Base-by-base conservation (phyloP, 53 echinoderm and acorn worm species). In the Apostichopus leukothele region DNA sequence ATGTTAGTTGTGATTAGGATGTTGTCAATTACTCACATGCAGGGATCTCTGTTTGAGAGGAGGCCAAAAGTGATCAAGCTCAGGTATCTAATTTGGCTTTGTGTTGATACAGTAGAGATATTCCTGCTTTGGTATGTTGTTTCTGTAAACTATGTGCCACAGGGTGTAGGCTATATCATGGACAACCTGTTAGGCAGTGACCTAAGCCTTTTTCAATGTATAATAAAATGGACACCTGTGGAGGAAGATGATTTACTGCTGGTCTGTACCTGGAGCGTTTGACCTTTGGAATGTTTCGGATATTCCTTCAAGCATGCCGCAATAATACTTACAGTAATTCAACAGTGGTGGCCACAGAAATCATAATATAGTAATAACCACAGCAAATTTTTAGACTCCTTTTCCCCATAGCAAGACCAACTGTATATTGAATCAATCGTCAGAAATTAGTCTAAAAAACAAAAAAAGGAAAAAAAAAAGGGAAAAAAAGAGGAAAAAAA, bases 41-140 rank as follows among this genome's bases (percentile, higher is more conserved):
- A 71, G 71, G 13, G 71, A 71, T 71, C 71, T n/a, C 71, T 71
- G 71, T n/a, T 71, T 71, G 71, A 71, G 71, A 71, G 71, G 71
- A 71, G 71, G 71, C 18, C 71, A 63, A 16, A 63, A 63, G 11
- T 63, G 63, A 14, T 63, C 63, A 63, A 63, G 63, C 63, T 63
- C 12, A 63, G 63, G 63, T 63, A 63, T 63, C 63, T 13, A 13
- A 63, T 63, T 16, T 63, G 12, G 12, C 63, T 63, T 63, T 71
- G 71, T 71, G 71, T 71, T 71, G 71, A 71, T 71, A 71, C 71
- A 71, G 71, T 71, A n/a, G 71, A 21, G 71, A 19, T 71, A 71
- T 71, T 71, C 71, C 18, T 71, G 20, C 71, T 71, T 71, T 18
- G n/a, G 16, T 16, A 63, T 18, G 71, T 71, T 71, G 18, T 71